Evolutionary conservation across 2,888 invertebrate species (phyloP).

Genomic region (Anticlea derivata): DNA sequence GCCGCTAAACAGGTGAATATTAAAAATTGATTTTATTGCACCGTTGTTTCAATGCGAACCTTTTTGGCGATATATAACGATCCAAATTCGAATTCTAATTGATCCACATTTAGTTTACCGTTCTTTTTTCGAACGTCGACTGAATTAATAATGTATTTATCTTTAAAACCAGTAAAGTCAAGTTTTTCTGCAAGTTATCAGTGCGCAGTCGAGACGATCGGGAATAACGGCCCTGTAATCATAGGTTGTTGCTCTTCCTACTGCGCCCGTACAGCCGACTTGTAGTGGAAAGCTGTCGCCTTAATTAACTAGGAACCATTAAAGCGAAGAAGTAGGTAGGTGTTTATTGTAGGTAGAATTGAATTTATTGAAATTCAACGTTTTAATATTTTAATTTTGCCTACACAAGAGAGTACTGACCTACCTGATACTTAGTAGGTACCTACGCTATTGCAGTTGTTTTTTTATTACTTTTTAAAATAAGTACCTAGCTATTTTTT

Average conservation of each 20-base stretch:
- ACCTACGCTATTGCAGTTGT: too few relatives aligned
- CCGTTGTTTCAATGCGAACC: conserved; percentile 49
- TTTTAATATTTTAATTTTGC: too few relatives aligned
- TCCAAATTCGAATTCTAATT: conserved; percentile 42
- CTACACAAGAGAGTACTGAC: too few relatives aligned
- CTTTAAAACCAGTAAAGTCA: conserved; percentile 16
- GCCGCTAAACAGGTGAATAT: conserved; percentile 78
- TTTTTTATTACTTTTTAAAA: too few relatives aligned
- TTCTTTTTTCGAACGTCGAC: conserved; percentile 28
- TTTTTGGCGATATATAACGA: conserved; percentile 35
- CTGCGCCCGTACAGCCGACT: conserved; percentile 60
- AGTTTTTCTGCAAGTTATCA: conserved; percentile 61
- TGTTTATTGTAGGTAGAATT: conserved; percentile 2
- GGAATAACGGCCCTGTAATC: conserved; percentile 82
- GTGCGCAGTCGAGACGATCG: conserved; percentile 67
- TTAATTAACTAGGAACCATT: conserved; percentile 30
- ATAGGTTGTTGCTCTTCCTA: conserved; percentile 83
- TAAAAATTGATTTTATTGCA: conserved; percentile 55
- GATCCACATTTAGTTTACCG: conserved; percentile 32
- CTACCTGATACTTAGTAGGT: too few relatives aligned
- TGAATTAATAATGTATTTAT: conserved; percentile 9
- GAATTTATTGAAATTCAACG: not conserved
- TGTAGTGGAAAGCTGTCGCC: conserved; percentile 54
- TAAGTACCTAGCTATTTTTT: too few relatives aligned
- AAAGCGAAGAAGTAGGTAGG: conserved; percentile 3